These are phyloP conservation scores for Teleogryllus occipitalis DNA, from an alignment of 1,140 invertebrate genomes.

Conservation along the genomic window DNA sequence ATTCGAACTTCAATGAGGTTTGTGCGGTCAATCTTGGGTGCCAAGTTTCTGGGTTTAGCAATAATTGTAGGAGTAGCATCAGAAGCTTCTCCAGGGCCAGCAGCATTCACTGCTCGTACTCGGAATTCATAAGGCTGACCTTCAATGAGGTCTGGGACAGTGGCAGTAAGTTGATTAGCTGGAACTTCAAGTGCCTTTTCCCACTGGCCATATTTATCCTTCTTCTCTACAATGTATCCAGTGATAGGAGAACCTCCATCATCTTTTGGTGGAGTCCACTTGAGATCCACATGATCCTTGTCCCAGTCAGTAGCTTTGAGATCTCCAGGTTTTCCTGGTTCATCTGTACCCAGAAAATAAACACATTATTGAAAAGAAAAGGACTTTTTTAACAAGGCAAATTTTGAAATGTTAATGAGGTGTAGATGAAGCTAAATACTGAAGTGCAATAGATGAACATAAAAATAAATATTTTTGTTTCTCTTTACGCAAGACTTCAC, in stretches of 20 bases:
- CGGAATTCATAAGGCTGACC: slow-evolving; percentile 87
- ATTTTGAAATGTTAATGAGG: no score
- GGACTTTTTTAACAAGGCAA: no score
- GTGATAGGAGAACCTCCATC: slow-evolving; percentile 84
- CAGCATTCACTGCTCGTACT: slow-evolving; percentile 84
- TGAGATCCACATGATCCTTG: slow-evolving; percentile 85
- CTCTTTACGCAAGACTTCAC: no score
- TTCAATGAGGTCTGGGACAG: slow-evolving; percentile 81
- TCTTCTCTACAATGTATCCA: slow-evolving; percentile 84
- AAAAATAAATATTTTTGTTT: no score
- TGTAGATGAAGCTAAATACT: no score
- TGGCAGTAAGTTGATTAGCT: slow-evolving; percentile 67
- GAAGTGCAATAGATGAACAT: no score
- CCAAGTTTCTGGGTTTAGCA: slow-evolving; percentile 78
- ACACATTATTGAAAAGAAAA: no score
- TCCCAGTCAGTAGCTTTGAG: slow-evolving; percentile 92
- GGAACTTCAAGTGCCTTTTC: slow-evolving; percentile 81
- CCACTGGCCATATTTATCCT: slow-evolving; percentile 91
- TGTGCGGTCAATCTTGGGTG: slow-evolving; percentile 80
- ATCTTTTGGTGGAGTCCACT: slow-evolving; percentile 69
- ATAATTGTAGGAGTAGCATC: slow-evolving; percentile 79
- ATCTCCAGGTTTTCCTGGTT: slow-evolving; percentile 86
- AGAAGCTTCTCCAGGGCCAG: slow-evolving; percentile 86
- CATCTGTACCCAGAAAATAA: slow-evolving; percentile 46
- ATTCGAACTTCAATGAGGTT: slow-evolving; percentile 77